Evolutionary conservation across 2,797 vertebrate genomes (phyloP).

Genomic region (Protosalanx chinensis): DNA sequence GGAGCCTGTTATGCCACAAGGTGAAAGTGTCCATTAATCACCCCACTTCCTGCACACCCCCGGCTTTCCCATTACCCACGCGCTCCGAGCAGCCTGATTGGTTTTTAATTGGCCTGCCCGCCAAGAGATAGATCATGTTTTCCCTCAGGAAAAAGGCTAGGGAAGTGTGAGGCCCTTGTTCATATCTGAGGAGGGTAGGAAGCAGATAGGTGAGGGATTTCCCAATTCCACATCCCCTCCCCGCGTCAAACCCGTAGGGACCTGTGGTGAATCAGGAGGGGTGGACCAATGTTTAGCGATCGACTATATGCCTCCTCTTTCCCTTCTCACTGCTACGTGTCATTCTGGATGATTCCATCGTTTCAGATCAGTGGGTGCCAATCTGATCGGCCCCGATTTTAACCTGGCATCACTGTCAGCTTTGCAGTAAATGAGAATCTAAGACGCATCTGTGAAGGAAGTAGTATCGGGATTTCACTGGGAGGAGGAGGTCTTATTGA

Average conservation of each 20-base stretch:
- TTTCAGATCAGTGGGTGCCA: background rate
- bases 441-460: conserved; percentile 57
- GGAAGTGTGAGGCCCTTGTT: conserved; percentile 34
- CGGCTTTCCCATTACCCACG: conserved; percentile 76
- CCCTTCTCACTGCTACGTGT: background rate
- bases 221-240: conserved; percentile 30
- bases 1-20: conserved; percentile 80
- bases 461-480: conserved; percentile 55
- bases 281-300: background rate
- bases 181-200: conserved; percentile 23
- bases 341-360: background rate
- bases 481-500: conserved; percentile 60
- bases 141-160: conserved; percentile 49
- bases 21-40: conserved; percentile 82
- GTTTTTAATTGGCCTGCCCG: conserved; percentile 80
- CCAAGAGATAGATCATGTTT: conserved; percentile 78
- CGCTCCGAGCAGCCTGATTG: conserved; percentile 75
- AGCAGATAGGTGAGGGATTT: conserved; percentile 35
- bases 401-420: background rate
- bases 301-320: background rate
- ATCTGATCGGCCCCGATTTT: background rate
- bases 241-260: conserved; percentile 2
- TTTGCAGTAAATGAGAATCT: conserved; percentile 17
- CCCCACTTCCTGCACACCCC: conserved; percentile 66
- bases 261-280: background rate